Evolutionary conservation across 2,888 invertebrate species (phyloP).

Genomic region (Heterodera filipjevi): DNA sequence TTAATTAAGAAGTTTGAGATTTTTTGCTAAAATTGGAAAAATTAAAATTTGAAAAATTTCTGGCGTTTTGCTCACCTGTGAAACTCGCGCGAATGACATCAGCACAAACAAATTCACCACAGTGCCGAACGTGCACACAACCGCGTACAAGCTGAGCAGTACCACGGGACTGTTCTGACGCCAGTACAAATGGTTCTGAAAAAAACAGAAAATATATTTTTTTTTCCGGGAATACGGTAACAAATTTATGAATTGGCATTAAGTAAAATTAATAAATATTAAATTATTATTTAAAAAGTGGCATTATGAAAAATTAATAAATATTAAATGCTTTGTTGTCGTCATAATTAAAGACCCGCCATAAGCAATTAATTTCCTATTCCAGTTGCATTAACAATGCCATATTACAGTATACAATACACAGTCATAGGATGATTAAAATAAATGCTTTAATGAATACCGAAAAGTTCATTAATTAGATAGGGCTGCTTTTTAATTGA

Average conservation of each 20-base stretch:
- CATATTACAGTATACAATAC: too few relatives aligned
- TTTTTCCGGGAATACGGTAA: not conserved
- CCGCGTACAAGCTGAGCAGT: conserved; percentile 55
- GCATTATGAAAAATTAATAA: too few relatives aligned
- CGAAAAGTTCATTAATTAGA: too few relatives aligned
- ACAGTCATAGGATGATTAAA: too few relatives aligned
- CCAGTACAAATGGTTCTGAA: conserved; percentile 61
- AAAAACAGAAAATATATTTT: conserved; percentile 2
- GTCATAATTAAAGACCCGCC: too few relatives aligned
- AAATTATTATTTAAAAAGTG: too few relatives aligned
- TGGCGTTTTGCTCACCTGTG: conserved; percentile 3
- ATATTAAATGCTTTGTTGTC: too few relatives aligned
- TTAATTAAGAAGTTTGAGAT: conserved; percentile 31
- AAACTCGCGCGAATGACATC: conserved; percentile 43
- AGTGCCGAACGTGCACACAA: conserved; percentile 61
- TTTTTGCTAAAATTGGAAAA: conserved; percentile 14
- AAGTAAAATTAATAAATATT: conserved; percentile 9
- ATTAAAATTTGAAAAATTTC: too few relatives aligned
- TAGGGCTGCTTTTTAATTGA: too few relatives aligned
- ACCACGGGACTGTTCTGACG: conserved; percentile 51
- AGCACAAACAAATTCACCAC: conserved; percentile 59
- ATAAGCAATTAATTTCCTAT: too few relatives aligned
- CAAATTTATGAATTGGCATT: not conserved
- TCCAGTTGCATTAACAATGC: too few relatives aligned
- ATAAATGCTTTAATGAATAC: too few relatives aligned